Conservation (phyloP, 1,140 invertebrate genomes). For the Ceratosolen solmsi region DNA sequence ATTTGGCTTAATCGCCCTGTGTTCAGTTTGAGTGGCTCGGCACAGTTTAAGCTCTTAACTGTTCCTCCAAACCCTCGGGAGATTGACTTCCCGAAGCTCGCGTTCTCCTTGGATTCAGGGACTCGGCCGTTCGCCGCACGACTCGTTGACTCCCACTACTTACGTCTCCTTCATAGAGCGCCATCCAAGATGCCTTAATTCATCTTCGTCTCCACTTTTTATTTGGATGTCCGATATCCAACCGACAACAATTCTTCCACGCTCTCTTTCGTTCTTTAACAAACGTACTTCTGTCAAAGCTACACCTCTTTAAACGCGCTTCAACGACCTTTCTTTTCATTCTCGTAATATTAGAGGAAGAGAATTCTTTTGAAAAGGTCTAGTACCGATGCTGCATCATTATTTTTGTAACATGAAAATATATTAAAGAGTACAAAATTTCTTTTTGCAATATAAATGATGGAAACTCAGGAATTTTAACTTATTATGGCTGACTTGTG, state of each 20-base stretch:
- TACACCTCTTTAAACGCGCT: background rate
- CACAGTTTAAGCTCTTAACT: background rate
- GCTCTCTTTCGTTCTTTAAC: background rate
- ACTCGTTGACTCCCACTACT: background rate
- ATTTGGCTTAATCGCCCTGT: constrained; percentile 40
- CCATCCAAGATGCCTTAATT: background rate
- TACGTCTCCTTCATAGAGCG: background rate
- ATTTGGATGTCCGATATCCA: background rate
- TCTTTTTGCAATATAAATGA: too few relatives aligned
- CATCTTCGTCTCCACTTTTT: constrained; percentile 4
- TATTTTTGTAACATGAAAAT: too few relatives aligned
- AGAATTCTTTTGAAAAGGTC: too few relatives aligned
- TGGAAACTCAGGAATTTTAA: too few relatives aligned
- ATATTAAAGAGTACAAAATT: too few relatives aligned
- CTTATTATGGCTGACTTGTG: too few relatives aligned
- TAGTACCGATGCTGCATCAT: too few relatives aligned
- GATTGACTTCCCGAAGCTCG: background rate
- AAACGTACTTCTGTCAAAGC: background rate
- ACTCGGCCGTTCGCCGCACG: background rate
- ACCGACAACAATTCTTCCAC: background rate
- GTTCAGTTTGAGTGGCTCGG: too few relatives aligned
- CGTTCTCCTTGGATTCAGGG: background rate
- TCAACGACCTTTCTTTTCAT: too few relatives aligned
- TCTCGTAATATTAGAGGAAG: too few relatives aligned
- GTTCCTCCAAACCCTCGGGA: background rate